These are phyloP conservation scores for Porites lutea DNA, from an alignment of 64 coral and sea anemone species.

Conservation along the genomic window DNA sequence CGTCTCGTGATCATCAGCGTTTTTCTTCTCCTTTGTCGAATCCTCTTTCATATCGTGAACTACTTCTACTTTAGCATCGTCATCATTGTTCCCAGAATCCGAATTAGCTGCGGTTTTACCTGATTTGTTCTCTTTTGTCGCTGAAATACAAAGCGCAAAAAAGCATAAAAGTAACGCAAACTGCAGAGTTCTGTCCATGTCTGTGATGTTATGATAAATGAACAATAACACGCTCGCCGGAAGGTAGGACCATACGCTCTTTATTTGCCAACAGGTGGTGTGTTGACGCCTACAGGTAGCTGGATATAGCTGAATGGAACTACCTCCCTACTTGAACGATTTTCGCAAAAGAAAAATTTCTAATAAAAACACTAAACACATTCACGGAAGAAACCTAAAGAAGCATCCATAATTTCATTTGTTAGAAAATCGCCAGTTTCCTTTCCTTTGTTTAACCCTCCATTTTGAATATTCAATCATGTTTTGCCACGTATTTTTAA, in stretches of 20 bases:
- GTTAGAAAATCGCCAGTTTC: no score
- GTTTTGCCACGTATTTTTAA: no score
- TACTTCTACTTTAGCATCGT: slow-evolving; percentile 91
- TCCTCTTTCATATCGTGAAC: slow-evolving; percentile 32
- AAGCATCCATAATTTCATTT: background rate
- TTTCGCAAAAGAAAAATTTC: background rate
- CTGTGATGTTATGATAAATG: slow-evolving; percentile 43
- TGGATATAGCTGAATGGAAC: background rate
- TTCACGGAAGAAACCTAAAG: background rate
- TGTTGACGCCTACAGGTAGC: background rate
- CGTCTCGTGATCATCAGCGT: background rate
- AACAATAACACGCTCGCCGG: slow-evolving; percentile 1
- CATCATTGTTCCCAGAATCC: slow-evolving; percentile 65
- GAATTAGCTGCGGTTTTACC: slow-evolving; percentile 11
- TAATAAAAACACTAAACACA: background rate
- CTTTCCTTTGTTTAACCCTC: no score
- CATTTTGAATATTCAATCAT: no score
- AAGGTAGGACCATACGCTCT: background rate
- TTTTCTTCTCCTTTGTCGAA: slow-evolving; percentile 1
- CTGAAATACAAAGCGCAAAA: slow-evolving; percentile 11
- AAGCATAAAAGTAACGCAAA: slow-evolving; percentile 32
- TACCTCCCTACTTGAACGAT: background rate
- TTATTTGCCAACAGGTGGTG: background rate
- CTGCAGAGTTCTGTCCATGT: slow-evolving; percentile 34
- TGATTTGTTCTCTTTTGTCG: slow-evolving; percentile 17